Base-by-base conservation (phyloP, 2,797 vertebrate genomes). In the Buceros bicornis region DNA sequence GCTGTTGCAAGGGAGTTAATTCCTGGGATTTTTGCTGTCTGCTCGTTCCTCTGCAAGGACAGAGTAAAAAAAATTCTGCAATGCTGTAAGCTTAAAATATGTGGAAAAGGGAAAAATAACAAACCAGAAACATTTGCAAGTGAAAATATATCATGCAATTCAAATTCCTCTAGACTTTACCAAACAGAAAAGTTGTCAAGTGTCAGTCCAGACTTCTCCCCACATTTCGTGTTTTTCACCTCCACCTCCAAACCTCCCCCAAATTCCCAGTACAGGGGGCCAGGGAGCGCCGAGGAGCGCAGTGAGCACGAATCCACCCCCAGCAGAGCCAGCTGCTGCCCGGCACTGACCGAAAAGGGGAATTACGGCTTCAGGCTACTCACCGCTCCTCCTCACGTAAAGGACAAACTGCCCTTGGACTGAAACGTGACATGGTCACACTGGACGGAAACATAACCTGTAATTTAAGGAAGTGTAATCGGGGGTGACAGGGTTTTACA, bases 121-220 rank as follows among this genome's bases (percentile, higher is more conserved):
- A 91, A 70, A 72, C 69, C 73, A 92, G 81, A 82, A 91, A 40
- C 78, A 89, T 97, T 95, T 95, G 93, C 84, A 89, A 96, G 93
- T 79, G 64, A 94, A 95, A 95, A 72, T 48, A 54, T 9, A 18
- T 76, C 89, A 89, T 87, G 91, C 87, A 93, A 95, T 91, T 80
- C 87, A 89, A 96, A 96, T 93, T 79, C 51, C 60, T 79, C 24
- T 10, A 51, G 92, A 92, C 95, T 82, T 72, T 53, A 87, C 71
- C 45, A 76, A 77, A 20, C 82, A 82, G 67, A 31, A 66, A 57
- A 95, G 89, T 37, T 93, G 87, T 61, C 84, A 91, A 77, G 58
- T 7, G 40, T 73, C 87, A 82, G 37, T 42, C 87, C 74, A 62
- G 69, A 73, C 76, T 72, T 65, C 60, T 89, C 87, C 66, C 82